Base-by-base conservation (phyloP, 2,113 vertebrate species). In the Bombycilla garrulus region DNA sequence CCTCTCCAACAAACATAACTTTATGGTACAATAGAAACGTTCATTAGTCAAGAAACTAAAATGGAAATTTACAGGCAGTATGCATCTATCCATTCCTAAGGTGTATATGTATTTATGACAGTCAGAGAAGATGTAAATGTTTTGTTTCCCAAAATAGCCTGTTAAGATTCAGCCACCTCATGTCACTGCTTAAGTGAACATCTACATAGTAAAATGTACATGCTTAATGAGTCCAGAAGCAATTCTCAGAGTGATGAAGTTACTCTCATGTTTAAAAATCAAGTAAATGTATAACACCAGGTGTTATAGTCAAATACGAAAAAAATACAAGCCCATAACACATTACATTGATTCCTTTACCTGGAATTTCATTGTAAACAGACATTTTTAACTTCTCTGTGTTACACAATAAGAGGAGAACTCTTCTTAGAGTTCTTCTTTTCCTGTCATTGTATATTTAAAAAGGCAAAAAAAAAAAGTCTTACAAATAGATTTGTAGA, bases 101-200 rank as follows among this genome's bases (percentile, higher is more conserved):
- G 10, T 53, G 5, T 8, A 19, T 33, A 10, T 38, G 38, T 71
- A 64, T 71, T 89, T 66, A 35, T 57, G 56, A 48, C 3, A 51
- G 12, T 51, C 45, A 69, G n/a, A 73, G n/a, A 45, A 56, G 10
- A 71, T 60, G 14, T 22, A 33, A 92, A 54, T 47, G 4, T 6
- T 51, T 60, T 72, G 5, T 26, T 72, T 77, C 67, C 31, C 5
- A 10, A 56, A 81, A 56, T 38, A 56, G 74, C 2, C 12, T 60
- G 33, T 47, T 48, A 76, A 56, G 15, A 86, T 81, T 73, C n/a
- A 70, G 15, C 10, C 10, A 73, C 11, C 5, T 80, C 28, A 38
- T 0, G 0, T 10, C 19, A 18, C 26, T 56, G 45, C 35, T 65
- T 33, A 71, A 80, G n/a, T 36, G 10, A 19, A 51, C 2, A 35